Evolutionary conservation across 2,888 invertebrate genomes (phyloP), one percentile per base, ranked within the genome.

Genomic region (Noctua fimbriata): DNA sequence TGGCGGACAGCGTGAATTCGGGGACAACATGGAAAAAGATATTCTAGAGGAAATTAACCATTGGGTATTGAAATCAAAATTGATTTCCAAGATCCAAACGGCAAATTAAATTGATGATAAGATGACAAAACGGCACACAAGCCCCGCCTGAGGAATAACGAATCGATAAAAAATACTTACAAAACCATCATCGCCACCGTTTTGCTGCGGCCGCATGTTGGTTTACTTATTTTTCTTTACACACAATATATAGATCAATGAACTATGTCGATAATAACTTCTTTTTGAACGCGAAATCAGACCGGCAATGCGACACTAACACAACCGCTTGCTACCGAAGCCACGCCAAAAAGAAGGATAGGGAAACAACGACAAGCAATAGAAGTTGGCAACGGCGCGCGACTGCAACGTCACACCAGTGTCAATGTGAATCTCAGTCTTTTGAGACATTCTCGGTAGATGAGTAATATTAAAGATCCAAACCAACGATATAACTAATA

Each of bases 101-200:
- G 9, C 3, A 49, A 52, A 28, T 44, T 4, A 32, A 4, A 60
- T 0, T 24, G 14, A 14, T 10, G 4, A 24, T 21, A 32, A 21
- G 28, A n/a, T 18, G 14, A 49, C 10, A 67, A 69, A 36, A 75
- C 41, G 10, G 44, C n/a, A 49, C 24, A 41, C 21, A 55, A 71
- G 32, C 24, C n/a, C 44, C n/a, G 44, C 44, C 41, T 10, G 4
- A 28, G 7, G 21, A 69, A 52, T 60, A 16, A 16, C 0, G 66
- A 36, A 78, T 71, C 41, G 16, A 66, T 65, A 55, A 28, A 28
- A 66, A 63, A 65, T 92, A 96, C 96, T 96, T 93, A 97, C 97
- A 93, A 93, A 96, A 67, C 96, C 96, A 85, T 97, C 97, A 82
- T 97, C 97, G 70, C 97, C 97, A 80, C 97, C 97, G 81, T 97